These are phyloP conservation scores for Peribatodes rhomboidaria DNA, from an alignment of 2,888 invertebrate genomes.

Conservation along the genomic window DNA sequence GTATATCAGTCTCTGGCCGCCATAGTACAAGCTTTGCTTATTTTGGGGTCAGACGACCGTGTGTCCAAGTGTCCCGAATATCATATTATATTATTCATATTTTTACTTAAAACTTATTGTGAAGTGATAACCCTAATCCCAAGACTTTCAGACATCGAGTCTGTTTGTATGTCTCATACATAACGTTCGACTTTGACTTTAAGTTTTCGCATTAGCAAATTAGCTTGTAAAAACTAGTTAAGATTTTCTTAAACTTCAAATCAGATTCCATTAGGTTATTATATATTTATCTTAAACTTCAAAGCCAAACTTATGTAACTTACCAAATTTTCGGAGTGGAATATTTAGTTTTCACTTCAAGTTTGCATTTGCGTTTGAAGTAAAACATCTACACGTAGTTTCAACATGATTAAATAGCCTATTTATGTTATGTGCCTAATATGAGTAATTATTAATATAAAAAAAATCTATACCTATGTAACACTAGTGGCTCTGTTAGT, in stretches of 20 bases:
- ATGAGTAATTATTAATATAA: too few relatives aligned
- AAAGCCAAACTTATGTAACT: conserved; percentile 5
- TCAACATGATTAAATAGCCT: too few relatives aligned
- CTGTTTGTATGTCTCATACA: conserved; percentile 35
- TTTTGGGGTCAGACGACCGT: too few relatives aligned
- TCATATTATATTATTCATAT: too few relatives aligned
- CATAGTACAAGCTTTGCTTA: too few relatives aligned
- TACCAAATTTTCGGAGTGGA: conserved; percentile 2
- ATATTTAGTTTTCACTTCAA: not conserved
- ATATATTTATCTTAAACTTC: conserved; percentile 4
- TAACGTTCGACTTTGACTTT: conserved; percentile 23
- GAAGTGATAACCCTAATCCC: conserved; percentile 6
- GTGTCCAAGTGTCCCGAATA: too few relatives aligned
- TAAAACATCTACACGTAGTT: not conserved
- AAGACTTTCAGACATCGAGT: conserved; percentile 18
- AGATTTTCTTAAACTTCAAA: conserved; percentile 20
- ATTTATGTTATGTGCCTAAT: too few relatives aligned
- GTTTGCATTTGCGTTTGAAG: not conserved
- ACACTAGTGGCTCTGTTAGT: too few relatives aligned
- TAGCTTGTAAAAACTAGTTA: conserved; percentile 23
- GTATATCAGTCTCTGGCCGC: too few relatives aligned
- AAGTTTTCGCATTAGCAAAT: conserved; percentile 35
- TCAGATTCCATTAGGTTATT: conserved; percentile 22
- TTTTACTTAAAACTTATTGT: not conserved
- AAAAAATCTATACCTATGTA: not conserved